A percentile compares a stretch with the other conserved stretches of the same genome.
These are phyloP conservation scores for Aporophyla nigra DNA, from an alignment of 2,888 invertebrate genomes.

Conservation along the genomic window DNA sequence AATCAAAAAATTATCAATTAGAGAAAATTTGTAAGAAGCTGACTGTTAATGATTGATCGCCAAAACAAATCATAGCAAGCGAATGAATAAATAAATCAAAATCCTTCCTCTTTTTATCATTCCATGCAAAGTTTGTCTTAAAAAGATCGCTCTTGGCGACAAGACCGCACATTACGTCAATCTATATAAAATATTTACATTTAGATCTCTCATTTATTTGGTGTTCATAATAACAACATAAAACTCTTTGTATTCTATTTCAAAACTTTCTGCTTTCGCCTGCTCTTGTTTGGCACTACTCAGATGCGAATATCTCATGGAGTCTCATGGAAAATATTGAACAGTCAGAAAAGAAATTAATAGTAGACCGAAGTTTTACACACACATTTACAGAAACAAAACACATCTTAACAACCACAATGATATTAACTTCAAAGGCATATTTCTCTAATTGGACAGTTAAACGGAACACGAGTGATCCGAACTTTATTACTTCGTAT, in stretches of 20 bases:
- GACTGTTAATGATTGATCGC: not conserved
- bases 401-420: not conserved
- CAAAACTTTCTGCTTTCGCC: not conserved
- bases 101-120: too few relatives aligned
- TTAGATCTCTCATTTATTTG: too few relatives aligned
- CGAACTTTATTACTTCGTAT: slow-evolving; percentile 8
- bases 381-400: not conserved
- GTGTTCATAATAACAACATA: too few relatives aligned
- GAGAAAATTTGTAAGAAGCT: not conserved
- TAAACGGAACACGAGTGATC: slow-evolving; percentile 11
- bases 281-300: not conserved
- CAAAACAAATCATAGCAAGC: not conserved
- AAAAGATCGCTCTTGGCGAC: too few relatives aligned
- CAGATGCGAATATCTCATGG: not conserved
- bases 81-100: not conserved
- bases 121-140: too few relatives aligned
- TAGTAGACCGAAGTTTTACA: not conserved
- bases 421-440: not conserved
- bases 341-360: not conserved
- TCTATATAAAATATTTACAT: too few relatives aligned
- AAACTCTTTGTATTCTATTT: not conserved
- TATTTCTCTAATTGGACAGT: slow-evolving; percentile 30
- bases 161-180: too few relatives aligned
- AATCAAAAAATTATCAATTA: not conserved
- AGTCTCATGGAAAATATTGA: not conserved